Conservation (phyloP, 2,113 vertebrate species). For the Eonycteris spelaea region DNA sequence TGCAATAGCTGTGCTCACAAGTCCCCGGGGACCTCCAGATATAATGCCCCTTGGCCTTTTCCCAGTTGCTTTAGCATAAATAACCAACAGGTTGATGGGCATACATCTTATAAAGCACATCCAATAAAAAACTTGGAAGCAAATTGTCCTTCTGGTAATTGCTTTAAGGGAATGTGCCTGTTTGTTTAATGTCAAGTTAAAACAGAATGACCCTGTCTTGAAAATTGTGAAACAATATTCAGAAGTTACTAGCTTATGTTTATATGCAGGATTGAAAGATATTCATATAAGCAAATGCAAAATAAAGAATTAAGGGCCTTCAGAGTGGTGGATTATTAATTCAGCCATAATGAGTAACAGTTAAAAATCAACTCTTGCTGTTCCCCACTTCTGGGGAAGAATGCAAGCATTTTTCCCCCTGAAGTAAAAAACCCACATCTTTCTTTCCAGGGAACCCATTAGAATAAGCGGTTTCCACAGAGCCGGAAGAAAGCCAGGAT, state of each 20-base stretch:
- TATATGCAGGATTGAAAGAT: slow-evolving; percentile 72
- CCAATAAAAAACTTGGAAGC: slow-evolving; percentile 29
- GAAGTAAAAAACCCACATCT: slow-evolving; percentile 76
- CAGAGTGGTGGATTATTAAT: slow-evolving; percentile 71
- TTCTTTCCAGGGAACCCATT: slow-evolving; percentile 78
- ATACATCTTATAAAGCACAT: neutral
- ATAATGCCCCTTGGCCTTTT: neutral
- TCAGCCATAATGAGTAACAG: slow-evolving; percentile 72
- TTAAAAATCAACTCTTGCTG: slow-evolving; percentile 74
- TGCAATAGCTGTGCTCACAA: neutral
- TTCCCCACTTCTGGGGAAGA: slow-evolving; percentile 68
- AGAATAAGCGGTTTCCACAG: slow-evolving; percentile 42
- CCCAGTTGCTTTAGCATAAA: neutral
- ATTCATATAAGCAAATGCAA: slow-evolving; percentile 65
- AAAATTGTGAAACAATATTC: slow-evolving; percentile 58
- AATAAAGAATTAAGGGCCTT: slow-evolving; percentile 57
- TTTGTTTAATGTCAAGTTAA: slow-evolving; percentile 63
- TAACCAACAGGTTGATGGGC: neutral
- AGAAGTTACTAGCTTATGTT: slow-evolving; percentile 70
- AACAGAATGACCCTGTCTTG: slow-evolving; percentile 68
- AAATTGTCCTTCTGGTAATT: slow-evolving; percentile 34
- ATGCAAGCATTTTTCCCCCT: slow-evolving; percentile 61
- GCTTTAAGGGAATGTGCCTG: slow-evolving; percentile 28
- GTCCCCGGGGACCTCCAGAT: neutral
- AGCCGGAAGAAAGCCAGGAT: slow-evolving; percentile 66